Evolutionary conservation across 2,888 invertebrate genomes (phyloP).

Genomic region (Drosophila borborema): DNA sequence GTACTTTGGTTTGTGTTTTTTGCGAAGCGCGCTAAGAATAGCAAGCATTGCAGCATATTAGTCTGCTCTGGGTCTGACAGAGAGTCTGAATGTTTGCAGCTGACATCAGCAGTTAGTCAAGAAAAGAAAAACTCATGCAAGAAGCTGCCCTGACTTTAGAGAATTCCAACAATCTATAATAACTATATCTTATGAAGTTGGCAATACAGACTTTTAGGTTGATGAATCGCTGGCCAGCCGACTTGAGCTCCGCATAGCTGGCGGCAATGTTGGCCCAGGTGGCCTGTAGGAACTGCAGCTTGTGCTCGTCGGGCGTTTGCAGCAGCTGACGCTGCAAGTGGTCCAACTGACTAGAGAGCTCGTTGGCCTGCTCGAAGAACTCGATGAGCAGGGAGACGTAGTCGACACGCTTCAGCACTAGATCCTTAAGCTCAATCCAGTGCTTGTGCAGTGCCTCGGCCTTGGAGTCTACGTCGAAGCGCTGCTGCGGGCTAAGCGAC

Average conservation of each 20-base stretch:
- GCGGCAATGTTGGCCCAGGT: slow-evolving; percentile 88
- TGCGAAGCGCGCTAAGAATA: slow-evolving; percentile 39
- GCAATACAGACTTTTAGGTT: slow-evolving; percentile 85
- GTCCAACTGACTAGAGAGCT: slow-evolving; percentile 89
- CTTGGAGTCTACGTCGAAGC: slow-evolving; percentile 88
- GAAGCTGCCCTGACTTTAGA: slow-evolving; percentile 49
- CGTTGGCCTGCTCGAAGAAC: slow-evolving; percentile 90
- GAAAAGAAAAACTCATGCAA: slow-evolving; percentile 41
- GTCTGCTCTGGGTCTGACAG: slow-evolving; percentile 35
- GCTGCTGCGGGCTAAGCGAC: slow-evolving; percentile 88
- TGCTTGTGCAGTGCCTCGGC: slow-evolving; percentile 88
- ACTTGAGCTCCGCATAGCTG: slow-evolving; percentile 88
- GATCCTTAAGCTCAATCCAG: slow-evolving; percentile 88
- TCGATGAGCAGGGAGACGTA: slow-evolving; percentile 89
- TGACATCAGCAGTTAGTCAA: slow-evolving; percentile 55
- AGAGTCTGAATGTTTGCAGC: slow-evolving; percentile 63
- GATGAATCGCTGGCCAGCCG: slow-evolving; percentile 89
- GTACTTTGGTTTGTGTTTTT: slow-evolving; percentile 19
- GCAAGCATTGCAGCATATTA: slow-evolving; percentile 51
- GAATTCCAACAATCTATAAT: slow-evolving; percentile 61
- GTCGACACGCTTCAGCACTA: slow-evolving; percentile 88
- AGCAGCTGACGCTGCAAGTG: slow-evolving; percentile 88
- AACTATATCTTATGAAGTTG: background rate
- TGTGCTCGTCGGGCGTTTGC: slow-evolving; percentile 87
- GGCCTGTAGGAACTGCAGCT: slow-evolving; percentile 84